A percentile compares a stretch with the other conserved stretches of the same genome.
These are phyloP conservation scores for Smithornis capensis DNA, from an alignment of 2,113 vertebrate genomes.

Conservation along the genomic window DNA sequence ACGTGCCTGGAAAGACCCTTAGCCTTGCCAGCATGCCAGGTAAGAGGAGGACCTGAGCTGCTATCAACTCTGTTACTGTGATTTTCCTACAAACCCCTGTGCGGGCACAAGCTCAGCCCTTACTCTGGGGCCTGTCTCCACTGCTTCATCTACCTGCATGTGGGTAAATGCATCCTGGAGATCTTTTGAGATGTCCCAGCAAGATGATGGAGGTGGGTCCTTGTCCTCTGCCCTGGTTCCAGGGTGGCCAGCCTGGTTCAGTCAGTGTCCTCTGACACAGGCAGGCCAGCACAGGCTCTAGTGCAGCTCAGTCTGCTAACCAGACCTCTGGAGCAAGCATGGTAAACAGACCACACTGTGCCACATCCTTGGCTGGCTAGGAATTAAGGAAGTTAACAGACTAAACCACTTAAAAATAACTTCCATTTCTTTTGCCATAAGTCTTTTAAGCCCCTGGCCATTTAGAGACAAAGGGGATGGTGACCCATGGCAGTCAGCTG, in stretches of 20 bases:
- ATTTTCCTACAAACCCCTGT: not conserved
- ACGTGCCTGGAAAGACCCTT: not conserved
- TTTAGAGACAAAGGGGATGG: constrained; percentile 17
- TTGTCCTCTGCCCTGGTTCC: not conserved
- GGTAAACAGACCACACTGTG: not conserved
- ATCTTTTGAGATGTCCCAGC: not conserved
- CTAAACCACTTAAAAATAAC: constrained; percentile 44
- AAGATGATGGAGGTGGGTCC: not conserved
- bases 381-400: constrained; percentile 32
- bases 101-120: not conserved
- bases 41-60: not conserved
- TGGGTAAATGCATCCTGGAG: not conserved
- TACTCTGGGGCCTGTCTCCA: not conserved
- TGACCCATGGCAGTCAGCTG: not conserved
- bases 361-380: not conserved
- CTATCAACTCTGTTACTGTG: fast-evolving
- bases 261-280: not conserved
- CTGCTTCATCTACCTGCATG: not conserved
- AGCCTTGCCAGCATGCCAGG: not conserved
- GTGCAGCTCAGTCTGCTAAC: not conserved
- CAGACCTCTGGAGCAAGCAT: not conserved
- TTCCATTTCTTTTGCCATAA: not conserved
- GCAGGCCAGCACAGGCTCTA: not conserved
- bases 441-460: not conserved
- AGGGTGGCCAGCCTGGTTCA: not conserved